Evolutionary conservation across 2,888 invertebrate species (phyloP).

Genomic region (Trissolcus brochymenae): DNA sequence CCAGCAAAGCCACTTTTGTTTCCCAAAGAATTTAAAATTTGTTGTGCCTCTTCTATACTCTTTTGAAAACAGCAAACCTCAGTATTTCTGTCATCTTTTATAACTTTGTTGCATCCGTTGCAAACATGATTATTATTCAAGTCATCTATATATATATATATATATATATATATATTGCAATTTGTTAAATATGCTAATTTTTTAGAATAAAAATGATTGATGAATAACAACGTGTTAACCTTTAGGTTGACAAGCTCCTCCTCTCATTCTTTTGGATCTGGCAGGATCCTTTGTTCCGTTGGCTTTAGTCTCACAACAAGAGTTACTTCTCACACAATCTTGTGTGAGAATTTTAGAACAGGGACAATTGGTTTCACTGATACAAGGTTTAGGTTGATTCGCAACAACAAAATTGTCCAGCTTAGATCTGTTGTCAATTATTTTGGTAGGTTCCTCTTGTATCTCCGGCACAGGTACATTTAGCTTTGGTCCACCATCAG

Average conservation of each 20-base stretch:
- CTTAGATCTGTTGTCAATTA: neutral
- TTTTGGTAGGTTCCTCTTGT: neutral
- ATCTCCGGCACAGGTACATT: constrained; percentile 32
- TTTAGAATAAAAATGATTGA: neutral
- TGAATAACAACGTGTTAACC: constrained; percentile 4
- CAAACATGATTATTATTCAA: too few relatives aligned
- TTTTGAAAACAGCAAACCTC: constrained; percentile 63
- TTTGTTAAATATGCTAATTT: neutral
- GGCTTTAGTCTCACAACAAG: constrained; percentile 51
- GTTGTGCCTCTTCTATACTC: constrained; percentile 62
- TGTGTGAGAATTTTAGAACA: constrained; percentile 24
- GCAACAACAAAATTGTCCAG: neutral
- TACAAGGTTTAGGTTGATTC: constrained; percentile 14
- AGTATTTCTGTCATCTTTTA: constrained; percentile 38
- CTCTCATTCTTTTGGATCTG: constrained; percentile 59
- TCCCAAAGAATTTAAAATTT: constrained; percentile 64
- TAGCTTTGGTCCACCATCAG: constrained; percentile 57
- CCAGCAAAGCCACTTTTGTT: constrained; percentile 64
- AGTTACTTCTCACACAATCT: constrained; percentile 30
- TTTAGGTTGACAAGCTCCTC: constrained; percentile 60
- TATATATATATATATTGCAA: too few relatives aligned
- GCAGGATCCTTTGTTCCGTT: neutral
- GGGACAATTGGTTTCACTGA: constrained; percentile 27
- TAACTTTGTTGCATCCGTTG: too few relatives aligned
- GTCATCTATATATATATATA: too few relatives aligned